Conservation (phyloP, 92 coral and sea anemone species). For the Bergia puertoricense region DNA sequence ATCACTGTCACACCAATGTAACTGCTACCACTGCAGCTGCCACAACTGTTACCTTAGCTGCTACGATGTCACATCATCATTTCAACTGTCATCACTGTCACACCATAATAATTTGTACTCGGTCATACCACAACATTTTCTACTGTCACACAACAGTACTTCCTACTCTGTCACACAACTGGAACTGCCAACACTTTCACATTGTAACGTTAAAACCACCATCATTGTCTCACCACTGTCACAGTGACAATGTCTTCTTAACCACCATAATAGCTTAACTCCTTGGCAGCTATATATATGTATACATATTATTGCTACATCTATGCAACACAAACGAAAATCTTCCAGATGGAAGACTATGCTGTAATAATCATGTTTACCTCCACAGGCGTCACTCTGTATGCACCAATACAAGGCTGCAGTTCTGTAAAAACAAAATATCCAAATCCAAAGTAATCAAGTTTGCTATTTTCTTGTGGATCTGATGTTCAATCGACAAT, state of each 20-base stretch:
- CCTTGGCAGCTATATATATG: too few species aligned
- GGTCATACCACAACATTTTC: too few species aligned
- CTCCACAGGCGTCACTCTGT: constrained; percentile 95
- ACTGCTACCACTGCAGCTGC: background rate
- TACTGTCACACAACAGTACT: background rate
- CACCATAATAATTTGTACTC: background rate
- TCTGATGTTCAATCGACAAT: too few species aligned
- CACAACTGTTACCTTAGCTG: background rate
- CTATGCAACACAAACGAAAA: background rate
- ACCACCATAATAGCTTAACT: background rate
- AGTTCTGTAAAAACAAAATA: constrained; percentile 58
- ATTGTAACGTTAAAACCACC: background rate
- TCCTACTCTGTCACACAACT: background rate
- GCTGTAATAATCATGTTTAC: constrained; percentile 34
- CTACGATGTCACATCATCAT: background rate
- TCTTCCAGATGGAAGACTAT: background rate
- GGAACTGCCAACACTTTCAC: background rate
- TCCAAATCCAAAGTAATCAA: background rate
- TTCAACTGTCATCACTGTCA: background rate
- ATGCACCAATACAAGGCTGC: constrained; percentile 86
- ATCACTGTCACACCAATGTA: too few species aligned
- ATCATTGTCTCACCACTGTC: background rate
- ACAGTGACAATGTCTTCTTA: background rate
- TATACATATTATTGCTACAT: too few species aligned
- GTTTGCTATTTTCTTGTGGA: background rate